Percentiles rank a stretch among this genome's conserved stretches.
Evolutionary conservation across 2,888 invertebrate genomes (phyloP).

Genomic region (Hirtodrosophila cameraria): DNA sequence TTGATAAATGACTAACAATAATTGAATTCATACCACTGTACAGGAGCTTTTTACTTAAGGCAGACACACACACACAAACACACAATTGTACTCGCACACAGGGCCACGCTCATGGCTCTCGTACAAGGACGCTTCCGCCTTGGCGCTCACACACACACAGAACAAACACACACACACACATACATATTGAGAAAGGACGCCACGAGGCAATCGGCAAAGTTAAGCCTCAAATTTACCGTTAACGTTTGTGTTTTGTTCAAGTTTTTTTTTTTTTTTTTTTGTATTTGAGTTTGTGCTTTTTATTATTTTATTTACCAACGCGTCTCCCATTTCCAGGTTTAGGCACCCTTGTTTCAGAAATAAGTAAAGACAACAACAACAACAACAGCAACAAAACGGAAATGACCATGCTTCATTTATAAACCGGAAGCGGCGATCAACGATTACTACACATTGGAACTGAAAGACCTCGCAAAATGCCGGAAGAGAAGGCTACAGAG

Average conservation of each 20-base stretch:
- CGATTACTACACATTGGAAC: conserved; percentile 20
- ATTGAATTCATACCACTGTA: conserved; percentile 38
- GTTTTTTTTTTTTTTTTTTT: no score
- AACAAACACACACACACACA: background rate
- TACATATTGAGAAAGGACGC: conserved; percentile 12
- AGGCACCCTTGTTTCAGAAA: conserved; percentile 20
- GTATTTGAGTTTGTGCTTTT: conserved; percentile 66
- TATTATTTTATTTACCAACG: conserved; percentile 63
- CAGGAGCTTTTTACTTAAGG: conserved; percentile 46
- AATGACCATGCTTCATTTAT: conserved; percentile 59
- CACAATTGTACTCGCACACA: conserved; percentile 24
- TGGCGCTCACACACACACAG: conserved; percentile 34
- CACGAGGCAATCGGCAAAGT: conserved; percentile 48
- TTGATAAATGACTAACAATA: background rate
- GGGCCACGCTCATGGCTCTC: conserved; percentile 54
- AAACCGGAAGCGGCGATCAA: conserved; percentile 54
- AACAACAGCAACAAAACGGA: conserved; percentile 37
- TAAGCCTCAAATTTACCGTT: conserved; percentile 72
- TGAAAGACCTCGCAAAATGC: conserved; percentile 52
- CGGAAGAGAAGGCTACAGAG: conserved; percentile 62
- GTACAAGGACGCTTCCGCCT: conserved; percentile 71
- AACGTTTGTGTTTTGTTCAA: conserved; percentile 63
- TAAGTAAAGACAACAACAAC: conserved; percentile 48
- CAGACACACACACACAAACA: conserved; percentile 7
- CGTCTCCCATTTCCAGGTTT: conserved; percentile 29